Conservation (phyloP, 1,140 invertebrate genomes). For the Portunus trituberculatus region DNA sequence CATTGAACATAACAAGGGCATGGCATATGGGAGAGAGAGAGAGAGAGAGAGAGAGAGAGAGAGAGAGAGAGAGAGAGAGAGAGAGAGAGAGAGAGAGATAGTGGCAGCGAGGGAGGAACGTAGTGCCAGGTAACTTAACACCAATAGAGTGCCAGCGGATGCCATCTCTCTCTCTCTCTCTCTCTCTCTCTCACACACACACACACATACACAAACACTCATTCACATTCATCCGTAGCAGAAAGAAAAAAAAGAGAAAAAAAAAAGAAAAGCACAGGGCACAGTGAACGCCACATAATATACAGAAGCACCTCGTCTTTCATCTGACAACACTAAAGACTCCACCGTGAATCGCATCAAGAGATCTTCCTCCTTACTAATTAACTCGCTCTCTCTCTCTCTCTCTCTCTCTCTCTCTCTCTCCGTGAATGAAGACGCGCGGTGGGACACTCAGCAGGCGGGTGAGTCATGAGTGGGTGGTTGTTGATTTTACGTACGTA, state of each 20-base stretch:
- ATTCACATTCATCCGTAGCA: too few relatives aligned
- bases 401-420: not conserved
- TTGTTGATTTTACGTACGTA: too few relatives aligned
- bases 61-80: constrained; percentile 29
- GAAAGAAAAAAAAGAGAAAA: too few relatives aligned
- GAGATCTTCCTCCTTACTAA: not conserved
- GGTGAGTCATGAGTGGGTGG: too few relatives aligned
- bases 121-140: not conserved
- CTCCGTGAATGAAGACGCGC: not conserved
- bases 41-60: not conserved
- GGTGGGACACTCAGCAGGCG: too few relatives aligned
- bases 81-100: constrained; percentile 43
- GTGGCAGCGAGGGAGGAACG: not conserved
- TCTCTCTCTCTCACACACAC: constrained; percentile 49
- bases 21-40: not conserved
- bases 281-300: not conserved
- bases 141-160: constrained; percentile 5
- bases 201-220: not conserved
- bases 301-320: not conserved
- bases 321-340: not conserved
- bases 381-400: not conserved
- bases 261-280: too few relatives aligned
- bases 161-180: constrained; percentile 42
- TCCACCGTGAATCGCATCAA: not conserved
- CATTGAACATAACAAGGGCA: not conserved